These are phyloP conservation scores for Plebejus argus DNA, from an alignment of 2,888 invertebrate genomes.

Conservation along the genomic window DNA sequence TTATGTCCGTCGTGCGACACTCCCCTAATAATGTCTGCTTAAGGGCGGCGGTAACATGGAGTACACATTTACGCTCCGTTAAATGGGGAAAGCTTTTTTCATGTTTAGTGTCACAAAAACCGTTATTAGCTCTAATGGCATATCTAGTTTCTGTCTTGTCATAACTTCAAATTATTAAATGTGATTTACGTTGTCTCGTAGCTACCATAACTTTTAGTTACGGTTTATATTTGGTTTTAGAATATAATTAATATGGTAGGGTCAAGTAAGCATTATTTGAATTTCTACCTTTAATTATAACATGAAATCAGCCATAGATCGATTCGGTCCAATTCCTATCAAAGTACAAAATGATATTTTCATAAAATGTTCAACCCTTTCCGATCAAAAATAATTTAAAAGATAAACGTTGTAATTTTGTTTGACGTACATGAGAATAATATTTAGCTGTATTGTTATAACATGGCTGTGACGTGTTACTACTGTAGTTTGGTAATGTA, in stretches of 20 bases:
- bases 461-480: background rate
- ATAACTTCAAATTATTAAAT: conserved; percentile 49
- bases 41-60: conserved; percentile 77
- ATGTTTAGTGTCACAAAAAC: conserved; percentile 81
- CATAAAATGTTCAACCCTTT: too few relatives aligned
- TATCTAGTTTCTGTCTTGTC: conserved; percentile 26
- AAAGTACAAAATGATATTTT: background rate
- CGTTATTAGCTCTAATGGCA: conserved; percentile 77
- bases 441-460: too few relatives aligned
- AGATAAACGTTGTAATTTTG: background rate
- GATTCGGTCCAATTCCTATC: background rate
- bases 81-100: conserved; percentile 80
- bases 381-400: background rate
- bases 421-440: too few relatives aligned
- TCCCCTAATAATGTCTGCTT: conserved; percentile 79
- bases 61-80: conserved; percentile 80
- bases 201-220: background rate
- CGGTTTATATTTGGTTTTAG: background rate
- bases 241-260: too few relatives aligned
- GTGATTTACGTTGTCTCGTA: conserved; percentile 39
- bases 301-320: background rate
- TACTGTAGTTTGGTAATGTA: background rate
- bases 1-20: conserved; percentile 71
- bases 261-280: background rate
- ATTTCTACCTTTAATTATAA: background rate